Percentiles rank a stretch among this genome's conserved stretches.
Conservation (phyloP, 1,140 invertebrate genomes). For the Zeugodacus cucurbitae region DNA sequence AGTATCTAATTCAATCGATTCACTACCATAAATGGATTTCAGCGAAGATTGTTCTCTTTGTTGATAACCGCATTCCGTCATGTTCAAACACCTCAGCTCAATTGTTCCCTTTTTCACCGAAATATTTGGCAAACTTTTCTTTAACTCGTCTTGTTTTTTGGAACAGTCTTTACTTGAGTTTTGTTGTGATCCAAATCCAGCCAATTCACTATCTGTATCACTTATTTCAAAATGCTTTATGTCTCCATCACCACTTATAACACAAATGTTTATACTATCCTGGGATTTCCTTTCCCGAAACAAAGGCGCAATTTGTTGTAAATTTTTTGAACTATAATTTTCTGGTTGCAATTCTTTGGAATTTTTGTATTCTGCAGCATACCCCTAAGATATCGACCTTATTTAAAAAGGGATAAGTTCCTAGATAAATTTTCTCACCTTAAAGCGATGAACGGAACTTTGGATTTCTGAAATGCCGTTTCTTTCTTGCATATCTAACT, state of each 20-base stretch:
- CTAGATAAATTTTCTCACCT: background rate
- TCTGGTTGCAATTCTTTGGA: background rate
- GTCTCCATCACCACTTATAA: background rate
- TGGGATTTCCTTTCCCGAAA: background rate
- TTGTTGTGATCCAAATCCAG: background rate
- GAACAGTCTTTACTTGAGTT: background rate
- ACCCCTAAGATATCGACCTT: background rate
- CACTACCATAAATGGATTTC: background rate
- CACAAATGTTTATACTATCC: background rate
- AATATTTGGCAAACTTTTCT: background rate
- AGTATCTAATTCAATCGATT: background rate
- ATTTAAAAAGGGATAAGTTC: background rate
- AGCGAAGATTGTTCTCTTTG: background rate
- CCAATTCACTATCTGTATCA: background rate
- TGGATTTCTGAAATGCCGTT: background rate
- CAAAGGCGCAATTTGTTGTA: background rate
- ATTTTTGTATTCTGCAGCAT: background rate
- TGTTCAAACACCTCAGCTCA: background rate
- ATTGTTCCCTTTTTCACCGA: background rate
- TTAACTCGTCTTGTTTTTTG: background rate
- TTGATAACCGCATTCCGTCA: background rate
- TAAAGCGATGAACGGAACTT: background rate
- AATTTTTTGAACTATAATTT: background rate
- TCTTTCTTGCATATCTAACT: background rate
- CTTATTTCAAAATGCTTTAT: background rate